These are phyloP conservation scores for Phania funesta DNA, from an alignment of 2,888 invertebrate species.

Conservation along the genomic window DNA sequence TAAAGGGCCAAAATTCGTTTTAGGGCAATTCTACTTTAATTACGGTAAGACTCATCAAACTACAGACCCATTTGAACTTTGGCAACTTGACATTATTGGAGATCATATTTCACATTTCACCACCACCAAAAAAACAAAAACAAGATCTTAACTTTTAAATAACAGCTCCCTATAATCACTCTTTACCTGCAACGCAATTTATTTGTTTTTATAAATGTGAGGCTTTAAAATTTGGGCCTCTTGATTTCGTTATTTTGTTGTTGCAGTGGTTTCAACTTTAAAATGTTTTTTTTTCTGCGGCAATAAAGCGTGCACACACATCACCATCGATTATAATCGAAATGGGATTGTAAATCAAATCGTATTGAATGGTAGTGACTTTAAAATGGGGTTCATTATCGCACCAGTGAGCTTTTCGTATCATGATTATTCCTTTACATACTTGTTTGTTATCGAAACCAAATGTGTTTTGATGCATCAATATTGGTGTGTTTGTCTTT, in stretches of 20 bases:
- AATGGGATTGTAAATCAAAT: constrained; percentile 80
- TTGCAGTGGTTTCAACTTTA: constrained; percentile 32
- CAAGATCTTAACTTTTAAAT: background rate
- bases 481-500: constrained; percentile 3
- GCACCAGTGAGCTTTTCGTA: constrained; percentile 67
- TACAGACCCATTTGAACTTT: too few relatives aligned
- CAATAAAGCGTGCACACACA: constrained; percentile 75
- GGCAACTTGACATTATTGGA: too few relatives aligned
- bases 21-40: background rate
- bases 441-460: constrained; percentile 51
- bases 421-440: constrained; percentile 45
- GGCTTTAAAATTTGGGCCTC: constrained; percentile 10
- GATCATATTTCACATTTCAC: background rate
- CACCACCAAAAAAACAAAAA: background rate
- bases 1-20: background rate
- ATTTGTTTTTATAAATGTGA: constrained; percentile 19
- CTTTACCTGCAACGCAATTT: background rate
- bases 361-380: constrained; percentile 77
- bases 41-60: too few relatives aligned
- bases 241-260: constrained; percentile 1
- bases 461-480: constrained; percentile 21
- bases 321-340: constrained; percentile 80
- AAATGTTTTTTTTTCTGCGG: constrained; percentile 45
- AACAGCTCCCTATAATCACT: background rate
- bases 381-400: constrained; percentile 79